Evolutionary conservation across 1,140 invertebrate genomes (phyloP), one percentile per base, ranked within the genome.

Genomic region (Euura saliciscinereae): DNA sequence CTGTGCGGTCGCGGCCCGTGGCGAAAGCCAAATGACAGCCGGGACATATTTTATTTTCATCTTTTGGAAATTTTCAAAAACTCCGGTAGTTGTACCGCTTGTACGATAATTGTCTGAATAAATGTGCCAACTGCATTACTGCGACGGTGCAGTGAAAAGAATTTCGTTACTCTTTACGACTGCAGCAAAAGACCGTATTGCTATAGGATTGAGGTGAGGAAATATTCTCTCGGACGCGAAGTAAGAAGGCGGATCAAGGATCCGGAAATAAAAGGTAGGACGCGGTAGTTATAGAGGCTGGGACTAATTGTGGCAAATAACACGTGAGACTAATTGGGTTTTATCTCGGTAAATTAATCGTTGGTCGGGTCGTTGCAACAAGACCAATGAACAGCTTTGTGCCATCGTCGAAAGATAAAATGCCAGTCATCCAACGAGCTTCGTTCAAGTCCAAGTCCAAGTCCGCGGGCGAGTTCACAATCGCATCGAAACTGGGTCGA

Each of bases 291-390:
- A 67, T 28, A 28, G 70, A 68, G 70, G 73, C 75, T 77, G 76
- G 74, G 72, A 76, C 79, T 82, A 82, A 82, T 84, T 81, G 78
- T 79, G 75, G 76, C 73, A 80, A 73, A 78, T 78, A 78, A 80
- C 80, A 80, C 74, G 77, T 76, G 70, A 72, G 76, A 82, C 79
- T 82, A 84, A 84, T 84, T 82, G 78, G 78, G 78, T 79, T 82
- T 84, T 84, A 84, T 82, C 79, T 84, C 75, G 73, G 80, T 82
- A 79, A 84, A 84, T 84, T 84, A 84, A 84, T 84, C 79, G 80
- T 77, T 70, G 67, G 76, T 68, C 69, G 76, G 73, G 72, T 66
- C 69, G 73, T 13, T 69, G 76, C 71, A 75, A 72, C 71, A 75
- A 76, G 77, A 79, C 75, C 77, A 79, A 78, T 80, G 81, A 82